phyloP scores from a whole-genome alignment of 2,797 vertebrate genomes.

The Sciurus vulgaris region DNA sequence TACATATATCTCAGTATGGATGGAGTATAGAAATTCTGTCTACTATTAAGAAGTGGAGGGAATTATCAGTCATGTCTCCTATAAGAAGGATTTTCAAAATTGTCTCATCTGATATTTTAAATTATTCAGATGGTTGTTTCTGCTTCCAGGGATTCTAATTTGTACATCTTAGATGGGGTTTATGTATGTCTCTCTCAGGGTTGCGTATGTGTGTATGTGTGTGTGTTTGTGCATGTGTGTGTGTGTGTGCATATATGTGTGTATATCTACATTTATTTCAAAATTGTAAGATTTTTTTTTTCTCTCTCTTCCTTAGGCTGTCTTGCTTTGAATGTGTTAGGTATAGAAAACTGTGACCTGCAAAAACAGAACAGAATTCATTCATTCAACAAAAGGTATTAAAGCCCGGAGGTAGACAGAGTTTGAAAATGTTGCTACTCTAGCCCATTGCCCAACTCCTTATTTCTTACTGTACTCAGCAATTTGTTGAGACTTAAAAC shows the following conservation, averaged over 20 bases:
- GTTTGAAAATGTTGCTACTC: neutral
- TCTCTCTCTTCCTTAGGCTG: neutral
- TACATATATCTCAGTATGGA: neutral
- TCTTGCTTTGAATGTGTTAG: neutral
- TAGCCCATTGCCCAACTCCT: neutral
- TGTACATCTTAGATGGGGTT: neutral
- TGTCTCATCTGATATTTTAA: neutral
- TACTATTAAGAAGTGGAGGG: neutral
- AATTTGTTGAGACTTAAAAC: neutral
- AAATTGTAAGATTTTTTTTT: neutral
- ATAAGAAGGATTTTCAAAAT: conserved; percentile 12
- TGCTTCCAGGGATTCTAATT: conserved; percentile 21
- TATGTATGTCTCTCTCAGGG: neutral
- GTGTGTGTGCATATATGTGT: neutral
- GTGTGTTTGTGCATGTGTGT: neutral
- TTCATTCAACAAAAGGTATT: neutral
- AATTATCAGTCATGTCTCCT: neutral
- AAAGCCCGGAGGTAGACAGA: neutral
- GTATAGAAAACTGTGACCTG: neutral
- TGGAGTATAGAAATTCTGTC: neutral
- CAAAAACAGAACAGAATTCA: conserved; percentile 3
- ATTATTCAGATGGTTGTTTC: conserved; percentile 27
- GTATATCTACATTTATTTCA: neutral
- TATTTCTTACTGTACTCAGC: neutral
- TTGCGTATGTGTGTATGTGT: neutral